Evolutionary conservation across 1,140 invertebrate species (phyloP).

Genomic region (Melipona quadrifasciata): DNA sequence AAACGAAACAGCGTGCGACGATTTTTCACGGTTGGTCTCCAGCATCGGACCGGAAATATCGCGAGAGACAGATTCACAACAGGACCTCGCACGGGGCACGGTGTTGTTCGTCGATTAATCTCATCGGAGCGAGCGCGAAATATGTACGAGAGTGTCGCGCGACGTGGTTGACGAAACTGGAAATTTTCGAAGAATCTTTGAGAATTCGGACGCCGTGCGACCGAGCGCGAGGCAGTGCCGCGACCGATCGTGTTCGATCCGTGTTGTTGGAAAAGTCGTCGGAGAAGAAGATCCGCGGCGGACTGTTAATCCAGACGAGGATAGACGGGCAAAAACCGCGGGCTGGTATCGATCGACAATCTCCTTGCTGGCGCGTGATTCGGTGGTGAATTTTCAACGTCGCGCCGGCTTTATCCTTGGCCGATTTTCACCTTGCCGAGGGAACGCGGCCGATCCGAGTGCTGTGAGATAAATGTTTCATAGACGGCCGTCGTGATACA

Average conservation of each 20-base stretch:
- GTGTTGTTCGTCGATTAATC: constrained; percentile 11
- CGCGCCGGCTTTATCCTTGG: neutral
- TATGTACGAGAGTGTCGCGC: neutral
- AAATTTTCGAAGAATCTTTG: neutral
- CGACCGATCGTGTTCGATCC: neutral
- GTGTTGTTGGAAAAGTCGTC: constrained; percentile 5
- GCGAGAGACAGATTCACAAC: neutral
- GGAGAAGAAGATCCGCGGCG: neutral
- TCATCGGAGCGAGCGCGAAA: neutral
- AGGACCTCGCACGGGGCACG: neutral
- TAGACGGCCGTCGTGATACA: constrained; percentile 53
- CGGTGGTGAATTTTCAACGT: neutral
- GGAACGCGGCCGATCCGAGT: constrained; percentile 38
- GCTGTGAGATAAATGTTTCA: constrained; percentile 71
- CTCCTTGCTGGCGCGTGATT: constrained; percentile 36
- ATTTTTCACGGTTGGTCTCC: constrained; percentile 4
- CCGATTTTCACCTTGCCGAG: constrained; percentile 5
- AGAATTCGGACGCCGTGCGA: neutral
- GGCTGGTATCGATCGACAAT: constrained; percentile 16
- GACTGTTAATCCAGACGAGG: constrained; percentile 9
- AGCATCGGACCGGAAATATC: constrained; percentile 1
- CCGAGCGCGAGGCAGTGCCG: neutral
- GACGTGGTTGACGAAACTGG: neutral
- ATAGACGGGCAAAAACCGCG: neutral
- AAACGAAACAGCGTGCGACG: constrained; percentile 13